Evolutionary conservation across 2,113 vertebrate species (phyloP).

Genomic region (Heterochromis multidens): DNA sequence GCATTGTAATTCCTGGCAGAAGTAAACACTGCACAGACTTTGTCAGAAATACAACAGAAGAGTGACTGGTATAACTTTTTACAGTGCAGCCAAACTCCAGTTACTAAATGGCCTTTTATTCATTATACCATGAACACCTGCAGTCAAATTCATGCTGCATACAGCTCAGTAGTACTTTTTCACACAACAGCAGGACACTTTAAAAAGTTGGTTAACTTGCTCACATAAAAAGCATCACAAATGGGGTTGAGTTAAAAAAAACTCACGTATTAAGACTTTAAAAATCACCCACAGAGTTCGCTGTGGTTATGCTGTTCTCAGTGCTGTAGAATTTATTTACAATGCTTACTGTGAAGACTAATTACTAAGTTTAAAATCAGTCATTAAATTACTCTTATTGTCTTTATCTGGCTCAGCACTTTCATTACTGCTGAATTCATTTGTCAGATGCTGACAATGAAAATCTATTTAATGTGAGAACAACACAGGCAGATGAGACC

Average conservation of each 20-base stretch:
- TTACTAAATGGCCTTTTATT: rapidly evolving
- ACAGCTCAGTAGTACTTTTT: not conserved
- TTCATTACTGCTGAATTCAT: not conserved
- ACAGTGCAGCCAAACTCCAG: not conserved
- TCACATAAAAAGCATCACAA: rapidly evolving
- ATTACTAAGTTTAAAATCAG: not conserved
- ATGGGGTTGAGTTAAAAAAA: not conserved
- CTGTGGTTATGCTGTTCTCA: not conserved
- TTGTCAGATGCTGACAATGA: not conserved
- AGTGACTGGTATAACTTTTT: not conserved
- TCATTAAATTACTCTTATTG: not conserved
- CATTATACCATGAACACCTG: not conserved
- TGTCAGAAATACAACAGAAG: too few species aligned
- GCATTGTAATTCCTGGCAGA: not conserved
- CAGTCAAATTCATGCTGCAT: not conserved
- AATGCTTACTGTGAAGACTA: not conserved
- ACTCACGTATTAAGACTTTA: not conserved
- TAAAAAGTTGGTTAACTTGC: not conserved
- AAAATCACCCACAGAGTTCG: not conserved
- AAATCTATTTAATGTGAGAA: not conserved
- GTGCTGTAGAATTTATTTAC: not conserved
- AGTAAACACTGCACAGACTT: too few species aligned
- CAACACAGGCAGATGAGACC: not conserved
- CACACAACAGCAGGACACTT: not conserved
- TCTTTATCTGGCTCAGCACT: not conserved